Evolutionary conservation across 2,797 vertebrate genomes (phyloP).

Genomic region (Mormyrus proboscirostris): DNA sequence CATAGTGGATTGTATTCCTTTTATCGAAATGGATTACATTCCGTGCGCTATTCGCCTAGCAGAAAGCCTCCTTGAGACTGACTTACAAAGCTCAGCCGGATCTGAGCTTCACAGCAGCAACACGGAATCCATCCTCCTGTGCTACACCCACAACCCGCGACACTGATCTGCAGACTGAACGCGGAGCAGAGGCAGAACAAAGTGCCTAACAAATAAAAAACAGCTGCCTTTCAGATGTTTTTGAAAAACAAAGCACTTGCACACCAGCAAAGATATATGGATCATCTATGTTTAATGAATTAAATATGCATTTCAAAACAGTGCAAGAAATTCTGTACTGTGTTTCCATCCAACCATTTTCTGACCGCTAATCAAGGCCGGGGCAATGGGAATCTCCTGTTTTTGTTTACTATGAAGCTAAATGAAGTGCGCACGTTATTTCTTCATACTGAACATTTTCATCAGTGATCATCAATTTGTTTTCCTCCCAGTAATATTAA

Average conservation of each 20-base stretch:
- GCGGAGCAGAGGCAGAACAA: conserved; percentile 26
- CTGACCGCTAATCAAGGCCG: not conserved
- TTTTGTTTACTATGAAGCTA: not conserved
- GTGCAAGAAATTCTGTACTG: not conserved
- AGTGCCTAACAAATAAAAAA: not conserved
- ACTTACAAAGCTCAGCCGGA: not conserved
- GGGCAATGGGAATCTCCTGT: not conserved
- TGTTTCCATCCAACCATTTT: not conserved
- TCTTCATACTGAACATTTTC: not conserved
- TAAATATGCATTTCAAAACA: not conserved
- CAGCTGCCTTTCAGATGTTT: not conserved
- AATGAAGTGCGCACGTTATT: not conserved
- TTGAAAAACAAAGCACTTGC: not conserved
- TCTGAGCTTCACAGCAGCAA: not conserved
- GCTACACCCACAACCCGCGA: not conserved
- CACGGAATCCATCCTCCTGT: not conserved
- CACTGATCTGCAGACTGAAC: not conserved
- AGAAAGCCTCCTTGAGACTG: conserved; percentile 5
- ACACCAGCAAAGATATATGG: not conserved
- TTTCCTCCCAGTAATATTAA: not conserved
- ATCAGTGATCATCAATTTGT: not conserved
- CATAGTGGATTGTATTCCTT: conserved; percentile 41
- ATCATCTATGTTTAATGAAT: not conserved
- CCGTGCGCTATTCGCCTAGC: not conserved
- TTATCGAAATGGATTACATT: conserved; percentile 40